Evolutionary conservation across 2,113 vertebrate genomes (phyloP), one percentile per base, ranked within the genome.

Genomic region (Phylloscopus whistleri): DNA sequence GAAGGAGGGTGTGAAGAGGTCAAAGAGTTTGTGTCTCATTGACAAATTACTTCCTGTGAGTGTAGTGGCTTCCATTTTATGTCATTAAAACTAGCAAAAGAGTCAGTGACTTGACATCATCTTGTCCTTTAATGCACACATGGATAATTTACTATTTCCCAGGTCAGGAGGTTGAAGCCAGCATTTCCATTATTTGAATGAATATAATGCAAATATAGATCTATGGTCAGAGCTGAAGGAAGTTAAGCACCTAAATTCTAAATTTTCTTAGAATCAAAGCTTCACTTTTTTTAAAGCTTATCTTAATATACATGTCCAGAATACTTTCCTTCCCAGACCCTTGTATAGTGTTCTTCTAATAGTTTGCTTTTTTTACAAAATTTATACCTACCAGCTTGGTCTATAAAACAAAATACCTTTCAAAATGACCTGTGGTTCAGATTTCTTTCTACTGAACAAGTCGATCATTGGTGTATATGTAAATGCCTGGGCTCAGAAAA

Each of bases 141-240:
- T 74, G 7, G 55, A 64, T 84, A 87, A 91, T 64, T 72, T 75
- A 51, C 7, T 75, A 0, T 78, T 81, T 77, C 39, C 35, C 4
- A 7, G 31, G 43, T 78, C 39, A 77, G 52, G 28, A 80, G 6
- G 4, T 5, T 78, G 52, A 87, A 78, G 44, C 16, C 26, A 84
- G 18, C 30, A 67, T 27, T 82, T 75, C 49, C 3, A 5, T 37
- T 80, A 63, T 78, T 79, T 48, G 62, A 79, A 77, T 35, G 5
- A 41, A 18, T 33, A 62, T 53, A 82, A 70, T 53, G 16, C 9
- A 93, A 72, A 82, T 63, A 63, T 3, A 63, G 48, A 87, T 51
- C 18, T 16, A 46, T 28, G 30, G 35, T 70, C 41, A 79, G 48
- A 87, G 14, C 1, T 0, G 0, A 27, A 19, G 7, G 13, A 89